Base-by-base conservation (phyloP, 2,888 invertebrate genomes). In the Sinhomidia bicolor region DNA sequence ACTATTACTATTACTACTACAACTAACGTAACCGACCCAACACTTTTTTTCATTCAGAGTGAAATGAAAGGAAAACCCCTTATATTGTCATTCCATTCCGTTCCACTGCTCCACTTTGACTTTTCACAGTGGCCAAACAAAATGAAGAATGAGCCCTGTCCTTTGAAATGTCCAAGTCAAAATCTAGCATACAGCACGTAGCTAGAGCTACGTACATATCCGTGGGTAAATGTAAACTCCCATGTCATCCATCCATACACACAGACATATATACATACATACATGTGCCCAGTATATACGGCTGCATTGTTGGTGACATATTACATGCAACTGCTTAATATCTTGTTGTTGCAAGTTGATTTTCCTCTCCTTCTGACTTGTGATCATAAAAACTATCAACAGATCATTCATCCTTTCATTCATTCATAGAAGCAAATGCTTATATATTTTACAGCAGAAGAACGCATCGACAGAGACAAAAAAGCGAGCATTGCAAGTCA, bases 91-190 rank as follows among this genome's bases (percentile, higher is more conserved):
- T 88, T 88, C 88, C 84, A 88, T 83, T 88, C 83, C 88, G 87
- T 87, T 88, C 82, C 83, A 88, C 83, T 88, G 88, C 62, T 88
- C 88, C 79, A 88, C 83, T 88, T 88, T 88, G 88, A 88, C 88
- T 88, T 88, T 88, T 86, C 54, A 83, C 76, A 88, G 83, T 76
- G 6, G 47, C 76, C 51, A 76, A 74, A 74, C n/a, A 76, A 76
- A 76, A 76, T 76, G 54, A 76, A 76, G 76, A 76, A 76, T 76
- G 51, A 32, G 51, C 32, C 54, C 54, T 76, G 76, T 76, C 76
- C 76, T 76, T 76, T 76, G 76, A 76, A 36, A 65, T 74, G 47
- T 9, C 26, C 26, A 76, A 51, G 76, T 41, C 68, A 76, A 36
- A 36, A 36, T 36, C 36, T 3, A 62, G 1, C 57, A 20, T 57